Evolutionary conservation across 2,888 invertebrate genomes (phyloP).

Genomic region (Idaea biselata): DNA sequence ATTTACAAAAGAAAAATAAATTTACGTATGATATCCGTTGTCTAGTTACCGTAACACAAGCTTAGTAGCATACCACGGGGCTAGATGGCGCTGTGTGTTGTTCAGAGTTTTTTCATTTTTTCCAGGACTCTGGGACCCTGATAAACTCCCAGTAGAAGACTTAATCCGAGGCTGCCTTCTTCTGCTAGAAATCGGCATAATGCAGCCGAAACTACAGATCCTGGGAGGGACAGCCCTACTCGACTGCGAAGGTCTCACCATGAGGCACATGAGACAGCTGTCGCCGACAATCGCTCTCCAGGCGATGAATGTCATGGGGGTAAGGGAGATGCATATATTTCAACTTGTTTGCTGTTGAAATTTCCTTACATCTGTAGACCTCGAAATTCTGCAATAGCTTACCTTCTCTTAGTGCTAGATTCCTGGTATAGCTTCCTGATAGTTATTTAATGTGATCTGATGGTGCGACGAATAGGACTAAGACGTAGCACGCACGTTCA

Average conservation of each 20-base stretch:
- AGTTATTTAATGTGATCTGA: too few relatives aligned
- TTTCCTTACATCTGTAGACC: too few relatives aligned
- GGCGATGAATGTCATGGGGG: slow-evolving; percentile 85
- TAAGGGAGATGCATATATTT: slow-evolving; percentile 51
- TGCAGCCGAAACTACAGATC: slow-evolving; percentile 88
- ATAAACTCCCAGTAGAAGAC: slow-evolving; percentile 82
- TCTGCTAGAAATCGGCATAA: slow-evolving; percentile 86
- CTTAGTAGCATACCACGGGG: too few relatives aligned
- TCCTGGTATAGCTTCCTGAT: too few relatives aligned
- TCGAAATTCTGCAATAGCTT: too few relatives aligned
- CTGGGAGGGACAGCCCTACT: slow-evolving; percentile 87
- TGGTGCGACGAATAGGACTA: too few relatives aligned
- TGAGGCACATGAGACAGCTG: slow-evolving; percentile 85
- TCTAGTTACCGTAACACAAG: too few relatives aligned
- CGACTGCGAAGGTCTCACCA: slow-evolving; percentile 85
- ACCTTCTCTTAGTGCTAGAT: too few relatives aligned
- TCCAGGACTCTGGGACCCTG: slow-evolving; percentile 86
- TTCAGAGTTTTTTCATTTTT: not conserved
- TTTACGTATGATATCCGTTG: too few relatives aligned
- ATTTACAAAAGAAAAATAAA: too few relatives aligned
- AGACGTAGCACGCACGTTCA: too few relatives aligned
- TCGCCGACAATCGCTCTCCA: slow-evolving; percentile 84
- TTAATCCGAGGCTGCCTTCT: slow-evolving; percentile 85
- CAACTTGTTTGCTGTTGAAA: not conserved
- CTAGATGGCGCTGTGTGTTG: too few relatives aligned